phyloP scores from a whole-genome alignment of 2,888 invertebrate genomes.

The Parelbella ahira region DNA sequence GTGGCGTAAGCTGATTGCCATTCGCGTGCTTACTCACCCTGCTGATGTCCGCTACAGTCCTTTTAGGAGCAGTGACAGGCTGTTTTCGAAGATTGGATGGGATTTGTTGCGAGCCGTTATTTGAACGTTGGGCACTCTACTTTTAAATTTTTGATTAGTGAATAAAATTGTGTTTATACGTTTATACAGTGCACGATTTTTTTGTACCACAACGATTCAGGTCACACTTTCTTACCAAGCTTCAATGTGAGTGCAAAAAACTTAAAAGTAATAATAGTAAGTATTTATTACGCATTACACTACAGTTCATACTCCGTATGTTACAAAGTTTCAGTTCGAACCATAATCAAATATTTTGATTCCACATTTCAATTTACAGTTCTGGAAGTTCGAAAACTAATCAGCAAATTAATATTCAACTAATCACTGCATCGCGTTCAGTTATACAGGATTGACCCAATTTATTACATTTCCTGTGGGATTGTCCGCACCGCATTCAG shows the following conservation, averaged over 20 bases:
- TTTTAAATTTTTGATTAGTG: neutral
- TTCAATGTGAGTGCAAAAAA: too few relatives aligned
- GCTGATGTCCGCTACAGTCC: slow-evolving; percentile 11
- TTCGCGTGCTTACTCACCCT: slow-evolving; percentile 7
- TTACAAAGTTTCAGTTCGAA: too few relatives aligned
- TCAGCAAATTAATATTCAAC: slow-evolving; percentile 8
- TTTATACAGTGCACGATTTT: too few relatives aligned
- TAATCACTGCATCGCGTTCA: slow-evolving; percentile 9
- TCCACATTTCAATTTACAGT: neutral
- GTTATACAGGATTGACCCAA: slow-evolving; percentile 21
- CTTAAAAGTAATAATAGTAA: too few relatives aligned
- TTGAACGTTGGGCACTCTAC: slow-evolving; percentile 4
- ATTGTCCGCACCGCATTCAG: slow-evolving; percentile 12
- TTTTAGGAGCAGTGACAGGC: slow-evolving; percentile 5
- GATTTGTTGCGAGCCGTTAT: slow-evolving; percentile 12
- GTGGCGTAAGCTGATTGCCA: slow-evolving; percentile 10
- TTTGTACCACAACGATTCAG: too few relatives aligned
- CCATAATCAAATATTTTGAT: too few relatives aligned
- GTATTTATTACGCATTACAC: too few relatives aligned
- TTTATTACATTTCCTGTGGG: slow-evolving; percentile 20
- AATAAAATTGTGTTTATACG: neutral
- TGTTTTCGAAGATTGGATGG: slow-evolving; percentile 9
- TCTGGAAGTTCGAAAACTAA: slow-evolving; percentile 1
- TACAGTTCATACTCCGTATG: too few relatives aligned
- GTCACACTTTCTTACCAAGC: too few relatives aligned